Evolutionary conservation across 2,888 invertebrate genomes (phyloP), one percentile per base, ranked within the genome.

Genomic region (Ophioninae sp.): DNA sequence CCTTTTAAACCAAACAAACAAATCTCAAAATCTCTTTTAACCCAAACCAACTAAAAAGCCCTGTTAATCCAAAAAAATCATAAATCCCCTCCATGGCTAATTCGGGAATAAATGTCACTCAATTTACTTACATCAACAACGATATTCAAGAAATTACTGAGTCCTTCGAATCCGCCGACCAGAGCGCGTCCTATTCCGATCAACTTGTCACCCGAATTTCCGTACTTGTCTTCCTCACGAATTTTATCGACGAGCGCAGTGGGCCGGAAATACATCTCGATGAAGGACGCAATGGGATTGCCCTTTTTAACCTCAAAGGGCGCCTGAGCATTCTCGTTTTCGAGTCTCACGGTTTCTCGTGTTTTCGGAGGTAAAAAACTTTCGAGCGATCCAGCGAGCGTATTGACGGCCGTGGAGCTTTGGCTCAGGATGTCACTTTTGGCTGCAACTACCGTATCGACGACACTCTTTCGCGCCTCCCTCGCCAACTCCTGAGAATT

Each of bases 211-310:
- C 95, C 97, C 73, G 93, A 94, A 90, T 97, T 97, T 23, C 97
- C 97, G 90, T 96, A 97, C 89, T 97, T 97, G 73, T 97, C 96
- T 73, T 96, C 94, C 91, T 97, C 97, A 64, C 93, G 93, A 86
- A 96, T 96, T n/a, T 95, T 95, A 88, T 97, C 97, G 37, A 97
- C 95, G 82, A 97, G 93, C 0, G 97, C 96, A 85, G 94, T 94
- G 0, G 96, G 96, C 94, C 88, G 93, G 50, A 89, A 87, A 78
- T 89, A 92, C 7, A 79, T 89, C 44, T 89, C 87, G 10, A 92
- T 72, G n/a, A 89, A 30, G 0, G 76, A 76, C 13, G 83, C 82
- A 0, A 90, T 74, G 0, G 90, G 88, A 37, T 89, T 88, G 7
- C 79, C 30, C 5, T 86, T 78, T 20, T 84, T 88, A 44, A 68